phyloP scores from a whole-genome alignment of 2,113 vertebrate species.

The Heliornis fulica region DNA sequence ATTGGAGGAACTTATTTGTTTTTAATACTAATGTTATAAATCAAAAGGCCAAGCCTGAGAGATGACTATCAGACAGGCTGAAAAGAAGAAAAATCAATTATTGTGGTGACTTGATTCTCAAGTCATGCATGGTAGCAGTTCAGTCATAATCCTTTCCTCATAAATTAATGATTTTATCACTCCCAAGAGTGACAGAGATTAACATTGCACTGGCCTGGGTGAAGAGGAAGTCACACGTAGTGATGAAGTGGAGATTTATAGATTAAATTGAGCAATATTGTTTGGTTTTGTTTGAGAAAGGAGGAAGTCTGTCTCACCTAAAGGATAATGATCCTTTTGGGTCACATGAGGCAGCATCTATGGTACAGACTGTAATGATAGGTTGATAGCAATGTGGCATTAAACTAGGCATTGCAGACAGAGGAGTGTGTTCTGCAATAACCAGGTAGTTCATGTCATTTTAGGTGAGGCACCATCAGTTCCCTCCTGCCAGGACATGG shows the following conservation, averaged over 20 bases:
- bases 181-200: not conserved
- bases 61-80: not conserved
- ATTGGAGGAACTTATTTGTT: slow-evolving; percentile 40
- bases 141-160: not conserved
- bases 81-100: slow-evolving; percentile 8
- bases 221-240: not conserved
- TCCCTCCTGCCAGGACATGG: not conserved
- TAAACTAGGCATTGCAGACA: not conserved
- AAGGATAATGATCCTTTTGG: not conserved
- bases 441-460: not conserved
- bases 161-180: slow-evolving; percentile 17
- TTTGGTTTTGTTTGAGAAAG: not conserved
- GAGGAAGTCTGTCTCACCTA: not conserved
- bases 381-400: not conserved
- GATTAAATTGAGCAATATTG: not conserved
- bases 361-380: not conserved
- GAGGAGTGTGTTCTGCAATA: not conserved
- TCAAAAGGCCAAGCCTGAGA: not conserved
- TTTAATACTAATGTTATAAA: slow-evolving; percentile 25
- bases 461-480: not conserved
- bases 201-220: not conserved
- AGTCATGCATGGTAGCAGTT: not conserved
- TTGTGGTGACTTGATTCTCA: not conserved
- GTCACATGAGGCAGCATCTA: no score
- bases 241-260: not conserved